Percentiles rank a stretch among this genome's conserved stretches.
These are phyloP conservation scores for Chelonia mydas DNA, from an alignment of 2,797 vertebrate species.

Conservation along the genomic window DNA sequence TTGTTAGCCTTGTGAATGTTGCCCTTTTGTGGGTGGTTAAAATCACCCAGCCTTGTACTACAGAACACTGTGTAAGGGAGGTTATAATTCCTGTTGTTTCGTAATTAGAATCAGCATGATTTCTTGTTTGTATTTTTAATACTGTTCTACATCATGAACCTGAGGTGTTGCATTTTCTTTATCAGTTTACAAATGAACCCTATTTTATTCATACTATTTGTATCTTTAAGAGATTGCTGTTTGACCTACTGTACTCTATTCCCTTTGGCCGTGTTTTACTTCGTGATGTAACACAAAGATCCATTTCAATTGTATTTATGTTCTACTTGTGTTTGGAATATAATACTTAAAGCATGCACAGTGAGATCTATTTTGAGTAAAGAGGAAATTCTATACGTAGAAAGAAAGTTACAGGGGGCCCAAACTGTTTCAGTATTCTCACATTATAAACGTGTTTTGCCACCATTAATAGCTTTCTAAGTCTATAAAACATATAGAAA, in stretches of 20 bases:
- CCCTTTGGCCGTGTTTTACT: not conserved
- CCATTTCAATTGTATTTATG: not conserved
- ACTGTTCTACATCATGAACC: not conserved
- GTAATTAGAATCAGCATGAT: conserved; percentile 17
- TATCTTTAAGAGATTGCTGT: not conserved
- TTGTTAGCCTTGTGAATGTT: not conserved
- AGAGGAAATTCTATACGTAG: conserved; percentile 3
- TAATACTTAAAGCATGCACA: not conserved
- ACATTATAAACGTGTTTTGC: not conserved
- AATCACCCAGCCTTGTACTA: accelerated
- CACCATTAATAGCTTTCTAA: not conserved
- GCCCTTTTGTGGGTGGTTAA: not conserved
- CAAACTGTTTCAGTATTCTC: conserved; percentile 6
- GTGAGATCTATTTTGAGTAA: not conserved
- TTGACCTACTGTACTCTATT: not conserved
- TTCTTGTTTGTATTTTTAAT: conserved; percentile 12
- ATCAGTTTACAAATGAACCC: not conserved
- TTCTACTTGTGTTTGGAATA: not conserved
- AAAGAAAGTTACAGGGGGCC: not conserved
- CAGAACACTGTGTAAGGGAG: not conserved
- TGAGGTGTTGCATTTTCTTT: conserved; percentile 18
- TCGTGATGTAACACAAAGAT: conserved; percentile 1
- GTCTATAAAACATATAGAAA: not conserved
- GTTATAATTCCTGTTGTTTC: not conserved
- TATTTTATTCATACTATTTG: not conserved